phyloP scores from a whole-genome alignment of 2,888 invertebrate species.

The Melinaea menophilus region DNA sequence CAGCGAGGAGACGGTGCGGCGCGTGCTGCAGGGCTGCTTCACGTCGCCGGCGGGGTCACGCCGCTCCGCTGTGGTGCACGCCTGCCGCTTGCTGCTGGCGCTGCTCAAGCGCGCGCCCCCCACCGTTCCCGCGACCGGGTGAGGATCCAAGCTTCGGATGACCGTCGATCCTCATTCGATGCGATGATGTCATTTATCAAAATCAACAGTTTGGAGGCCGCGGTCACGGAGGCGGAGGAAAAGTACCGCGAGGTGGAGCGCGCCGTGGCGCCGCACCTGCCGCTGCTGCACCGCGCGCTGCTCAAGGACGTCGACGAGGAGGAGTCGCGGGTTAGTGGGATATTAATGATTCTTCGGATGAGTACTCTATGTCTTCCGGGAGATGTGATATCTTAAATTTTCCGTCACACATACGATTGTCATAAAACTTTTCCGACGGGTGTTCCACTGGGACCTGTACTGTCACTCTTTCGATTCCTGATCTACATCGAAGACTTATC shows the following conservation, averaged over 20 bases:
- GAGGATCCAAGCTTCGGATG: constrained; percentile 38
- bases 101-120: constrained; percentile 76
- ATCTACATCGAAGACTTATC: neutral
- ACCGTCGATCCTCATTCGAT: no score
- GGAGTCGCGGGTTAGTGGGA: constrained; percentile 5
- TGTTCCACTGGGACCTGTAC: no score
- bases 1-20: constrained; percentile 41
- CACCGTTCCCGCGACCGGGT: constrained; percentile 46
- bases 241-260: constrained; percentile 51
- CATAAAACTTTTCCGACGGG: no score
- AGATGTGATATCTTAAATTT: no score
- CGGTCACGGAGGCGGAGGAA: constrained; percentile 45
- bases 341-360: no score
- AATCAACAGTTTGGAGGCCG: constrained; percentile 74
- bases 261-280: constrained; percentile 67
- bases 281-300: constrained; percentile 67
- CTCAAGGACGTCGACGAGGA: constrained; percentile 40
- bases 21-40: constrained; percentile 86
- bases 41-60: constrained; percentile 71
- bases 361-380: no score
- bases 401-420: no score
- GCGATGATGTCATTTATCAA: constrained; percentile 56
- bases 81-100: constrained; percentile 85
- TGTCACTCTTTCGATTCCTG: no score
- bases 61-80: constrained; percentile 87